Percentiles rank a stretch among this genome's conserved stretches.
phyloP scores from a whole-genome alignment of 2,888 invertebrate genomes.

The Tetragonula carbonaria region DNA sequence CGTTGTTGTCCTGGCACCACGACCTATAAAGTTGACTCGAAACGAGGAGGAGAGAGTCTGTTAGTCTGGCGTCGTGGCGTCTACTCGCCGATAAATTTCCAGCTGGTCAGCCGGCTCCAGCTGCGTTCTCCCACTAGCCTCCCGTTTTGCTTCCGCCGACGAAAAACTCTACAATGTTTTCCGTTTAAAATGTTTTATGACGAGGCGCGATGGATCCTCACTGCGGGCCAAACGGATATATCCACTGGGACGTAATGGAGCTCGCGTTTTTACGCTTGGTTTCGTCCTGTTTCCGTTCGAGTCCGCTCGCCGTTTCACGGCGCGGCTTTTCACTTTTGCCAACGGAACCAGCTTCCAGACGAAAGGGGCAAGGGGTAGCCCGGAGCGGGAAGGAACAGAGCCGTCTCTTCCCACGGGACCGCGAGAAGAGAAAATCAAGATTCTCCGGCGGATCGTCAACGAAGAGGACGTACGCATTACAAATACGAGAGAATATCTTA shows the following conservation, averaged over 20 bases:
- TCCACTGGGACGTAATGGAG: conserved; percentile 1
- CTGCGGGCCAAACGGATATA: conserved; percentile 30
- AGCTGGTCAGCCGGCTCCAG: conserved; percentile 40
- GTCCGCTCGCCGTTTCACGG: background rate
- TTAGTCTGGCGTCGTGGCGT: conserved; percentile 20
- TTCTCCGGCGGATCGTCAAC: background rate
- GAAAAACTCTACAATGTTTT: conserved; percentile 42
- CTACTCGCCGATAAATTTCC: conserved; percentile 48
- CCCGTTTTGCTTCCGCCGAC: background rate
- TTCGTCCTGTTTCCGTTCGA: conserved; percentile 10
- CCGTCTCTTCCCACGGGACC: conserved; percentile 52
- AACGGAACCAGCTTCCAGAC: background rate
- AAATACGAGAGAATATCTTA: conserved; percentile 54
- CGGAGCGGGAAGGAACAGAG: background rate
- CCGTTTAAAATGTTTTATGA: conserved; percentile 45
- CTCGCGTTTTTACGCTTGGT: conserved; percentile 17
- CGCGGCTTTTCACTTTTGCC: conserved; percentile 54
- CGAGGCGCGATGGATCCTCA: conserved; percentile 3
- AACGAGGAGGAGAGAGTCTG: background rate
- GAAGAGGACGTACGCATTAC: conserved; percentile 25
- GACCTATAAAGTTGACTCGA: conserved; percentile 11
- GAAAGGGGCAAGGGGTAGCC: no score
- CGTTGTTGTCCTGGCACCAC: conserved; percentile 12
- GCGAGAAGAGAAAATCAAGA: conserved; percentile 14
- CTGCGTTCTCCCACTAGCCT: background rate